Evolutionary conservation across 37 sponge, comb jelly and placozoan species (phyloP).

Genomic region (Chondrilla cf. caribensis): DNA sequence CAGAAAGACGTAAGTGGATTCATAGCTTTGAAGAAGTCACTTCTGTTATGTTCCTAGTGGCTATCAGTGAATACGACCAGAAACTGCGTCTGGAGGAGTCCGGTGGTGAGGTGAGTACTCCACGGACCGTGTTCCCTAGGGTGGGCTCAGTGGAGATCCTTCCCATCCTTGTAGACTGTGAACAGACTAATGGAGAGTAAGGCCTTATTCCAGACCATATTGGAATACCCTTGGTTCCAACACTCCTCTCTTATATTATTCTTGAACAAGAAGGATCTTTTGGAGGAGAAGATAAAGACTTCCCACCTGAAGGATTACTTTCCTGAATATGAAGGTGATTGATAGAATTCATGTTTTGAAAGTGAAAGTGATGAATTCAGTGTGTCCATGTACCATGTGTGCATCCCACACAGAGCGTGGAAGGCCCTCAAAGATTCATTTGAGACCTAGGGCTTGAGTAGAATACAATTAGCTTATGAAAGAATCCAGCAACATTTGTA

Average conservation of each 20-base stretch:
- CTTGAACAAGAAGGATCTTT: constrained; percentile 70
- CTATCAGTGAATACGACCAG: constrained; percentile 93
- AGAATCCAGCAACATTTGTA: too few species aligned
- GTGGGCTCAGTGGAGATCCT: not conserved
- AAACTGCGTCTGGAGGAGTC: constrained; percentile 42
- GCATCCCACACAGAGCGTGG: too few species aligned
- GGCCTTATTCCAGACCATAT: constrained; percentile 63
- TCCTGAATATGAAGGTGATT: constrained; percentile 31
- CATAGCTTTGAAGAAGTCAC: constrained; percentile 97
- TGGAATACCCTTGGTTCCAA: constrained; percentile 74
- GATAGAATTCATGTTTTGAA: too few species aligned
- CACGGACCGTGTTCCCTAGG: not conserved
- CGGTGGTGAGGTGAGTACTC: constrained; percentile 41
- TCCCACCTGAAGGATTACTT: constrained; percentile 70
- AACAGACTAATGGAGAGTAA: constrained; percentile 69
- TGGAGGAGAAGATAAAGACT: constrained; percentile 64
- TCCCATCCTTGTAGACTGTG: constrained; percentile 24
- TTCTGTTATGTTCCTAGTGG: constrained; percentile 91
- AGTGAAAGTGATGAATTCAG: too few species aligned
- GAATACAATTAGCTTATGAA: too few species aligned
- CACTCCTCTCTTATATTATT: constrained; percentile 64
- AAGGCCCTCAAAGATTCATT: too few species aligned
- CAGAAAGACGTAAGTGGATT: constrained; percentile 98
- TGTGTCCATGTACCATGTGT: too few species aligned
- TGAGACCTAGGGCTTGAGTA: too few species aligned